These are phyloP conservation scores for Encarsia formosa DNA, from an alignment of 2,888 invertebrate genomes.

Conservation along the genomic window DNA sequence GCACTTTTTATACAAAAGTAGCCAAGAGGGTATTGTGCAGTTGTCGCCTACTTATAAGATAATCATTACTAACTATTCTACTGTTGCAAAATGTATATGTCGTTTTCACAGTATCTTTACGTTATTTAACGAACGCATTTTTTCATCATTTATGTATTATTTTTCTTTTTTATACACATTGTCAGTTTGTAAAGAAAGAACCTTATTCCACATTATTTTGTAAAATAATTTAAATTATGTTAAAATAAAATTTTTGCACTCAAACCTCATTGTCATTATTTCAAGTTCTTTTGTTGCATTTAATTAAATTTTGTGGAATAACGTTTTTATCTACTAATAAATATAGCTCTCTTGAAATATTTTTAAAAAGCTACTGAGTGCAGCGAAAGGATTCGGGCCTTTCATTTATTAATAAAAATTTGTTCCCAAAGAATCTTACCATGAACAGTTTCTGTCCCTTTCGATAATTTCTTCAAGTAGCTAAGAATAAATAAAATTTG, in stretches of 20 bases:
- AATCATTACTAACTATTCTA: slow-evolving; percentile 26
- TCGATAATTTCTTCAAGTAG: slow-evolving; percentile 24
- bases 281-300: background rate
- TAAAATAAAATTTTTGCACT: slow-evolving; percentile 12
- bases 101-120: slow-evolving; percentile 26
- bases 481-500: slow-evolving; percentile 26
- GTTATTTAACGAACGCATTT: slow-evolving; percentile 25
- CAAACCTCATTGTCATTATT: background rate
- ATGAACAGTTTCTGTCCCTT: too few relatives aligned
- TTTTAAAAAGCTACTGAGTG: slow-evolving; percentile 9
- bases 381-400: slow-evolving; percentile 10
- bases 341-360: slow-evolving; percentile 16
- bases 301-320: slow-evolving; percentile 11
- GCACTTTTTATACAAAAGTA: slow-evolving; percentile 24
- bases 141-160: slow-evolving; percentile 22
- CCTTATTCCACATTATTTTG: slow-evolving; percentile 11
- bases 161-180: slow-evolving; percentile 16
- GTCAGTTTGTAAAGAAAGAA: slow-evolving; percentile 12
- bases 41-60: slow-evolving; percentile 24
- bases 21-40: slow-evolving; percentile 18
- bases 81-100: slow-evolving; percentile 24
- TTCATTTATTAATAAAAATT: slow-evolving; percentile 21
- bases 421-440: slow-evolving; percentile 24
- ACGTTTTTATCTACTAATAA: slow-evolving; percentile 12
- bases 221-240: slow-evolving; percentile 6